These are phyloP conservation scores for Pocillopora grandis DNA, from an alignment of 92 coral and sea anemone genomes.

Conservation along the genomic window DNA sequence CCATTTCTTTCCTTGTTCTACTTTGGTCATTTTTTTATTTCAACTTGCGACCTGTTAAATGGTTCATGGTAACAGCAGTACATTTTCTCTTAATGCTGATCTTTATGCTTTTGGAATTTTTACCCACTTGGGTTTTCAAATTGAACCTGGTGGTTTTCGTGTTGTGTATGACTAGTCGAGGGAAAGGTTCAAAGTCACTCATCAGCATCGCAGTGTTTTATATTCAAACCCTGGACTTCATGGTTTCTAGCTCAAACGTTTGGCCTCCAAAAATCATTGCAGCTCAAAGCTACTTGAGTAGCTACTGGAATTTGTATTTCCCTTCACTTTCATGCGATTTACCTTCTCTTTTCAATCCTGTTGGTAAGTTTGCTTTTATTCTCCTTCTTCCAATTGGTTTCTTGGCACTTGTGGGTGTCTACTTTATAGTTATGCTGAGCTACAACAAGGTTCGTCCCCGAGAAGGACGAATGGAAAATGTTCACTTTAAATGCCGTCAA, in stretches of 20 bases:
- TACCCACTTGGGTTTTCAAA: conserved; percentile 70
- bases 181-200: conserved; percentile 38
- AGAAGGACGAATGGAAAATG: conserved; percentile 17
- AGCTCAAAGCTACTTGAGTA: conserved; percentile 56
- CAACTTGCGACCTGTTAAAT: conserved; percentile 31
- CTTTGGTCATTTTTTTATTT: conserved; percentile 46
- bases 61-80: conserved; percentile 43
- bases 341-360: conserved; percentile 58
- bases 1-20: conserved; percentile 39
- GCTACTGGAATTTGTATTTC: no score
- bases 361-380: conserved; percentile 51
- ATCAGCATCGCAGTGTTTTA: conserved; percentile 66
- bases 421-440: conserved; percentile 13
- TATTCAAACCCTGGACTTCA: conserved; percentile 73
- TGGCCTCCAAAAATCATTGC: conserved; percentile 58
- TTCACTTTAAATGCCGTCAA: conserved; percentile 55
- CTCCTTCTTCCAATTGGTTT: conserved; percentile 55
- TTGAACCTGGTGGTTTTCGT: conserved; percentile 55
- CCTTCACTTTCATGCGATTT: conserved; percentile 17
- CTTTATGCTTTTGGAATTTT: conserved; percentile 45
- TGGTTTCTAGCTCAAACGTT: conserved; percentile 63
- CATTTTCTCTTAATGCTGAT: conserved; percentile 49
- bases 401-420: conserved; percentile 35
- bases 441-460: conserved; percentile 26
- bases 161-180: conserved; percentile 53